Conservation (phyloP, 2,797 vertebrate species). For the Spinibarbus caldwelli region DNA sequence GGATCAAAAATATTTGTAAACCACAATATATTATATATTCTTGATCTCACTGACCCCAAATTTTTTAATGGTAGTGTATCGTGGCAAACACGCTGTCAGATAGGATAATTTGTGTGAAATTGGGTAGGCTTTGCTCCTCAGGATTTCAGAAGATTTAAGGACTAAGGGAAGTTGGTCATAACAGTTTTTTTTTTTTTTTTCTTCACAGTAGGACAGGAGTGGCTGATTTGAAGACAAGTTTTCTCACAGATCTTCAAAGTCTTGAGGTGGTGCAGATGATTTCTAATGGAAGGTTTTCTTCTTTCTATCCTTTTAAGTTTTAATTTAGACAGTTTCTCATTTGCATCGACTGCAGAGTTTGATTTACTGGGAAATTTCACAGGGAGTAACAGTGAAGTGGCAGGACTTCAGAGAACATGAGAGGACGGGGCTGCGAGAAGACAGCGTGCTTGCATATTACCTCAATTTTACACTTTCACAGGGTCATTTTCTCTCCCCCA, state of each 20-base stretch:
- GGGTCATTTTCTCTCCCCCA: not conserved
- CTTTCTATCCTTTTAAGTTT: conserved; percentile 11
- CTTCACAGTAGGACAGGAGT: not conserved
- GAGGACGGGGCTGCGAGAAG: not conserved
- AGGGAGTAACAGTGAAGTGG: not conserved
- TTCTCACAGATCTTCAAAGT: conserved; percentile 30
- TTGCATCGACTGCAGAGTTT: conserved; percentile 18
- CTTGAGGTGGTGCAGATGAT: conserved; percentile 15
- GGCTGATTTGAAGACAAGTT: conserved; percentile 21
- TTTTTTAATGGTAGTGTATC: not conserved
- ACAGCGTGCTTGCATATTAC: not conserved
- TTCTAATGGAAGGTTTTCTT: conserved; percentile 7
- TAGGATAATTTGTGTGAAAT: conserved; percentile 26
- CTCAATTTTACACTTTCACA: not conserved
- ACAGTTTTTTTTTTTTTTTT: not conserved
- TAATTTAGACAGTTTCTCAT: conserved; percentile 31
- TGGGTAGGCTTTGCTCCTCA: not conserved
- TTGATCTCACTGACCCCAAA: too few species aligned
- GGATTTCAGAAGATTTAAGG: conserved; percentile 9
- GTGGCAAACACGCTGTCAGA: not conserved
- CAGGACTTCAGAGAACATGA: conserved; percentile 13
- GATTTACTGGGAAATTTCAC: not conserved
- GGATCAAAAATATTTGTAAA: too few species aligned
- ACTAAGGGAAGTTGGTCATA: not conserved
- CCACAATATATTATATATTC: too few species aligned